phyloP scores from a whole-genome alignment of 2,888 invertebrate species.

The Prenolepis imparis region DNA sequence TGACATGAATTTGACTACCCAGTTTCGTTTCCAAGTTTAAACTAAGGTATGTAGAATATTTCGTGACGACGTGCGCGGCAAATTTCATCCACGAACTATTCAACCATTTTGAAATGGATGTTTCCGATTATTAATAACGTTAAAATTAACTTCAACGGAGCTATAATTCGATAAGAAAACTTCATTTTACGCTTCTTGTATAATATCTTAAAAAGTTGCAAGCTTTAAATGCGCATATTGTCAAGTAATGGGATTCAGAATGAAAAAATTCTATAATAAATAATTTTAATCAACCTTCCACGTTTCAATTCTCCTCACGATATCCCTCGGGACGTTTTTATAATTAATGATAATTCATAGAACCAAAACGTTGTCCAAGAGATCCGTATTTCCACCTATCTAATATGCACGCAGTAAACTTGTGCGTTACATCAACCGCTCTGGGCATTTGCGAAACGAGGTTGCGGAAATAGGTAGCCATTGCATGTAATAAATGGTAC shows the following conservation, averaged over 20 bases:
- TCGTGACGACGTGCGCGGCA: conserved; percentile 1
- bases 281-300: not conserved
- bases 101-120: conserved; percentile 5
- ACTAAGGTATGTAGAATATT: conserved; percentile 19
- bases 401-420: conserved; percentile 35
- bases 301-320: not conserved
- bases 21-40: conserved; percentile 41
- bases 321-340: not conserved
- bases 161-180: not conserved
- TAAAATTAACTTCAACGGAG: not conserved
- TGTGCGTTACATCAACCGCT: conserved; percentile 29
- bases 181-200: not conserved
- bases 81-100: conserved; percentile 42
- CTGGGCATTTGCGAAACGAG: not conserved
- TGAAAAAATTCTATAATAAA: not conserved
- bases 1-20: conserved; percentile 32
- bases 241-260: not conserved
- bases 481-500: conserved; percentile 41
- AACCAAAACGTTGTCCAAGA: conserved; percentile 21
- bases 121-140: not conserved
- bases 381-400: not conserved
- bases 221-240: not conserved
- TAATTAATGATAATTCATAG: not conserved
- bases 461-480: conserved; percentile 32
- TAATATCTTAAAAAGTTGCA: not conserved